These are phyloP conservation scores for Osmerus mordax DNA, from an alignment of 2,113 vertebrate genomes.

Conservation along the genomic window DNA sequence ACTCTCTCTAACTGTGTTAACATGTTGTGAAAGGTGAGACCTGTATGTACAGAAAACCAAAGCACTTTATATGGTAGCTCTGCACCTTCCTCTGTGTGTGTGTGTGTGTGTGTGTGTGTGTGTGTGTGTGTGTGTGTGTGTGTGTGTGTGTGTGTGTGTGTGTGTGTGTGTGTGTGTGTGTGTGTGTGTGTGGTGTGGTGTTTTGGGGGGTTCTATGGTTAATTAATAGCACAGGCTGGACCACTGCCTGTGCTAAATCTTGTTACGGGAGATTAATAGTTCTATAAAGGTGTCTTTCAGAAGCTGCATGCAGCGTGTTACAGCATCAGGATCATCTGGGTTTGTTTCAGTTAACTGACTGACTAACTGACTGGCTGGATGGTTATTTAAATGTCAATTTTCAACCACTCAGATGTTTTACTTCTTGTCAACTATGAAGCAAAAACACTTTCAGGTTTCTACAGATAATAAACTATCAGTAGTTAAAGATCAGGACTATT, in stretches of 20 bases:
- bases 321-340: no score
- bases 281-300: no score
- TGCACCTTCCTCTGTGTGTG: conserved; percentile 53
- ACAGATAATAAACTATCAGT: conserved; percentile 35
- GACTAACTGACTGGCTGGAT: neutral
- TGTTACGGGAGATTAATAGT: no score
- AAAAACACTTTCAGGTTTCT: conserved; percentile 44
- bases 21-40: no score
- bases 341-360: no score
- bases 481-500: conserved; percentile 28
- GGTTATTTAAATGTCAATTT: conserved; percentile 35
- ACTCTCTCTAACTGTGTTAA: no score
- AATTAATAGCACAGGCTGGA: conserved; percentile 40
- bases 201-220: conserved; percentile 10
- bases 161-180: conserved; percentile 12
- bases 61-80: conserved; percentile 66
- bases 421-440: conserved; percentile 32
- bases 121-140: no score
- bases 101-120: conserved; percentile 36
- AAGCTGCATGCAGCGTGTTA: no score
- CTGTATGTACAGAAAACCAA: conserved; percentile 45
- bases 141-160: no score
- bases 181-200: conserved; percentile 15
- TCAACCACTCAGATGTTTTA: conserved; percentile 35
- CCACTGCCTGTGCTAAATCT: conserved; percentile 32